These are phyloP conservation scores for Calameuta idolon DNA, from an alignment of 2,888 invertebrate species.

Conservation along the genomic window DNA sequence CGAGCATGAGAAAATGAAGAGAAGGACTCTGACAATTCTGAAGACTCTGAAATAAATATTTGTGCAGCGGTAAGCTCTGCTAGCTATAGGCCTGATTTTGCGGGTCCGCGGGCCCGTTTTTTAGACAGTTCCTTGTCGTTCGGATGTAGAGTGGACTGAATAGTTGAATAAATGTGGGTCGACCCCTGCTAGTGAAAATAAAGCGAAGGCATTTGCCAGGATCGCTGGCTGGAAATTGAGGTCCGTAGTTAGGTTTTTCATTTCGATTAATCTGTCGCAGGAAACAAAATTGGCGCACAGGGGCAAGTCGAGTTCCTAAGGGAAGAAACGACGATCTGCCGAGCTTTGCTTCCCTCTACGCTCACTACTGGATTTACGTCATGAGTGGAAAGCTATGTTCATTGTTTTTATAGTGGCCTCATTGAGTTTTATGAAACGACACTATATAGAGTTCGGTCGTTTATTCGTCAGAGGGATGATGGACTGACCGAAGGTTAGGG, in stretches of 20 bases:
- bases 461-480: too few relatives aligned
- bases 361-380: neutral
- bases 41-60: too few relatives aligned
- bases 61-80: too few relatives aligned
- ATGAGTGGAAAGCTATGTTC: conserved; percentile 13
- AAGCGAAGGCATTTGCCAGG: too few relatives aligned
- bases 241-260: too few relatives aligned
- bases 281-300: neutral
- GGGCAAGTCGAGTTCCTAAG: neutral
- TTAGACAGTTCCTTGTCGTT: conserved; percentile 41
- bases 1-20: too few relatives aligned
- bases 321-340: conserved; percentile 5
- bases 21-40: too few relatives aligned
- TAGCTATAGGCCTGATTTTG: too few relatives aligned
- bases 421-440: too few relatives aligned
- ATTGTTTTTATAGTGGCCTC: neutral
- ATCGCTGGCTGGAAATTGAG: too few relatives aligned
- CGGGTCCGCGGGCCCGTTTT: neutral
- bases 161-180: conserved; percentile 44
- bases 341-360: neutral
- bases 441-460: too few relatives aligned
- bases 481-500: too few relatives aligned
- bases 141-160: conserved; percentile 36
- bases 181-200: conserved; percentile 8
- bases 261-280: neutral